phyloP scores from a whole-genome alignment of 2,888 invertebrate genomes.

The Lycocerus yunnanus region DNA sequence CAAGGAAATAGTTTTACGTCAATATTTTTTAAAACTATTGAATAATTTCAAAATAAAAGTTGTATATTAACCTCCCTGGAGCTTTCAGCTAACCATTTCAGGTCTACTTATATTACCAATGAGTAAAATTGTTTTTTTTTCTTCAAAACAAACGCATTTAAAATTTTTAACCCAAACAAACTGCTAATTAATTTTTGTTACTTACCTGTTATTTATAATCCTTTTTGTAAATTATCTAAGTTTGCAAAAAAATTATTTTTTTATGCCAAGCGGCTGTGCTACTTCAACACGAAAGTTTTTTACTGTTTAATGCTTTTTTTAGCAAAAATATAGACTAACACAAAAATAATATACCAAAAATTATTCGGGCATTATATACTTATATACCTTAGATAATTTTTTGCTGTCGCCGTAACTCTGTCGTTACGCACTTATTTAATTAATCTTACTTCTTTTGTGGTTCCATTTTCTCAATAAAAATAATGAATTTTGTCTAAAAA shows the following conservation, averaged over 20 bases:
- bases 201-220: background rate
- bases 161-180: background rate
- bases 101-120: background rate
- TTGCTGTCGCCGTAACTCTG: conserved; percentile 10
- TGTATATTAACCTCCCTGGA: background rate
- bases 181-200: background rate
- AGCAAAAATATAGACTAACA: background rate
- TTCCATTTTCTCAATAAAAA: conserved; percentile 10
- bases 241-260: background rate
- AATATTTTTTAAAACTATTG: background rate
- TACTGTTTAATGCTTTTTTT: background rate
- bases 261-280: background rate
- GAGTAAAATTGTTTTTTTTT: background rate
- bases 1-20: background rate
- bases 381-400: conserved; percentile 13
- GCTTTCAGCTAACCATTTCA: background rate
- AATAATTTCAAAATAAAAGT: background rate
- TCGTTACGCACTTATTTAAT: conserved; percentile 22
- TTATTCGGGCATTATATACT: background rate
- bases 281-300: background rate
- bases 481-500: conserved; percentile 18
- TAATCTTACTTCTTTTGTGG: conserved; percentile 9
- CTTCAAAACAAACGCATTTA: background rate
- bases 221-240: background rate
- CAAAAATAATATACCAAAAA: background rate